phyloP scores from a whole-genome alignment of 2,113 vertebrate genomes.

The Nothobranchius furzeri region DNA sequence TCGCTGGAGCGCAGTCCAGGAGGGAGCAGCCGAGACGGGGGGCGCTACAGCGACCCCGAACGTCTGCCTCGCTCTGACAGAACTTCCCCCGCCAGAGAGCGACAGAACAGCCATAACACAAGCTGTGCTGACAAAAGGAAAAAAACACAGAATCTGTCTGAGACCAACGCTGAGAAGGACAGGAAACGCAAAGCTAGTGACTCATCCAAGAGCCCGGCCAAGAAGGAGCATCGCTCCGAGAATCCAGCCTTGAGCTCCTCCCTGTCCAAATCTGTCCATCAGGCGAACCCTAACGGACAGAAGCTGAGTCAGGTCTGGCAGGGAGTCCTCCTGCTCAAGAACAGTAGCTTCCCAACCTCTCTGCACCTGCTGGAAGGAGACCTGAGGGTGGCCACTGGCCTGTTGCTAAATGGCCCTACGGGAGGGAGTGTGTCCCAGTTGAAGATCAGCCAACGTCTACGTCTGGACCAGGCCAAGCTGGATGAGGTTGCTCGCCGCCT shows the following conservation, averaged over 20 bases:
- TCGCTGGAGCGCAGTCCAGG: slow-evolving; percentile 91
- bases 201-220: slow-evolving; percentile 81
- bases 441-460: slow-evolving; percentile 90
- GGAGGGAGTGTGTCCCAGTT: slow-evolving; percentile 89
- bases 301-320: slow-evolving; percentile 93
- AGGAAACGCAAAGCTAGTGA: slow-evolving; percentile 83
- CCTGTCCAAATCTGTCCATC: slow-evolving; percentile 73
- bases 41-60: slow-evolving; percentile 86
- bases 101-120: slow-evolving; percentile 81
- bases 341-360: slow-evolving; percentile 95
- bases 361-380: slow-evolving; percentile 96
- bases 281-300: slow-evolving; percentile 60
- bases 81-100: slow-evolving; percentile 83
- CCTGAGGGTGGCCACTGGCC: slow-evolving; percentile 84
- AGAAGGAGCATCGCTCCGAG: slow-evolving; percentile 79
- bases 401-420: slow-evolving; percentile 85
- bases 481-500: slow-evolving; percentile 97
- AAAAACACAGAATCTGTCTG: slow-evolving; percentile 50
- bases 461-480: slow-evolving; percentile 82
- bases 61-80: slow-evolving; percentile 83
- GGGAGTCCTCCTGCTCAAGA: slow-evolving; percentile 95
- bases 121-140: slow-evolving; percentile 82
- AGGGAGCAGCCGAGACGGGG: slow-evolving; percentile 81
- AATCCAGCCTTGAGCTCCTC: slow-evolving; percentile 15
- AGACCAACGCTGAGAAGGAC: slow-evolving; percentile 49